Conservation (phyloP, 1,140 invertebrate genomes). For the Macrobrachium nipponense region DNA sequence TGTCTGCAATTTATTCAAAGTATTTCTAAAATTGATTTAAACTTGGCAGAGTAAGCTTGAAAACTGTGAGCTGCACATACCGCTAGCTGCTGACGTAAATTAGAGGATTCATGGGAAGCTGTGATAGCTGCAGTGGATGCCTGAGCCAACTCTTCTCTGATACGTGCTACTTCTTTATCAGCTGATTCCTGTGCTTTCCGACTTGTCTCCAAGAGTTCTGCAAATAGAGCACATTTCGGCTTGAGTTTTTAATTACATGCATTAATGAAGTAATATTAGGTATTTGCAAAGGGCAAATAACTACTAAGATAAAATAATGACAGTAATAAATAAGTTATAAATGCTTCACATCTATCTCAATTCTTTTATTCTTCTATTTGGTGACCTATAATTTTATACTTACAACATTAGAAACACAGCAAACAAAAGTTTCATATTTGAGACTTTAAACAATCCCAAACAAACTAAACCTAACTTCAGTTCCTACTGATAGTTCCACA, state of each 20-base stretch:
- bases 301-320: neutral
- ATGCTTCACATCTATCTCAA: neutral
- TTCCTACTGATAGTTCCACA: no score
- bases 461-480: no score
- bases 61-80: slow-evolving; percentile 21
- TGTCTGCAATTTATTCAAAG: neutral
- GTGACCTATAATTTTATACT: no score
- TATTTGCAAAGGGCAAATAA: neutral
- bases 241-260: neutral
- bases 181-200: slow-evolving; percentile 35
- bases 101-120: slow-evolving; percentile 51
- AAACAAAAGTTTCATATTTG: no score
- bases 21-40: no score
- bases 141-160: slow-evolving; percentile 49
- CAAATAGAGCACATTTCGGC: neutral
- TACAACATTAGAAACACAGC: no score
- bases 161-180: slow-evolving; percentile 46
- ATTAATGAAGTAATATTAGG: neutral
- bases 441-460: no score
- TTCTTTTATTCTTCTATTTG: no score
- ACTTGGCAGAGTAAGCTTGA: neutral
- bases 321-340: neutral
- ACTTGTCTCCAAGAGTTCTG: slow-evolving; percentile 48
- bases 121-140: slow-evolving; percentile 54
- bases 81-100: slow-evolving; percentile 54